phyloP scores from a whole-genome alignment of 1,140 invertebrate species.

The Zaprionus ghesquierei region DNA sequence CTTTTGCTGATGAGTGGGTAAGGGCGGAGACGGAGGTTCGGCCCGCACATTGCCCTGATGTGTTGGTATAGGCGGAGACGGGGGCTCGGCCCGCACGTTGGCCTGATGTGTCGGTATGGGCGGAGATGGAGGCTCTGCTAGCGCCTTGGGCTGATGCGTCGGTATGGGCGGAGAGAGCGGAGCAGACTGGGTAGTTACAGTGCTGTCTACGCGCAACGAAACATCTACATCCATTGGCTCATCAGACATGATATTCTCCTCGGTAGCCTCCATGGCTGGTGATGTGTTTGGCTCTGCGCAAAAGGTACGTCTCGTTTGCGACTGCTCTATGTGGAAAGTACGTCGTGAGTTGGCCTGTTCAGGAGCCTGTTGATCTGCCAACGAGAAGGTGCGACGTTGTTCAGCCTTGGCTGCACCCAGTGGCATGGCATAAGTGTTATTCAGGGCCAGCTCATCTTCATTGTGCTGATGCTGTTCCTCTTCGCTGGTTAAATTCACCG shows the following conservation, averaged over 20 bases:
- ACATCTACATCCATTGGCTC: constrained; percentile 69
- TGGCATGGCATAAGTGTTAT: constrained; percentile 15
- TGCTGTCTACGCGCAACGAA: constrained; percentile 21
- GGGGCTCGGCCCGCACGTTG: background rate
- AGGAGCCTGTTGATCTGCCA: background rate
- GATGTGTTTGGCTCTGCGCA: constrained; percentile 18
- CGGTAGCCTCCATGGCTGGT: constrained; percentile 53
- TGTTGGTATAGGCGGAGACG: constrained; percentile 39
- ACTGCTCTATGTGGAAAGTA: background rate
- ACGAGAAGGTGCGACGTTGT: constrained; percentile 9
- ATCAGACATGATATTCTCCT: constrained; percentile 22
- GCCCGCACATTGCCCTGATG: background rate
- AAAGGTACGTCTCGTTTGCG: constrained; percentile 36
- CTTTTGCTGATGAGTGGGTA: background rate
- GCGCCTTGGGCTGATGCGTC: constrained; percentile 9
- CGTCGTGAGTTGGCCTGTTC: background rate
- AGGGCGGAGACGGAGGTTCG: constrained; percentile 4
- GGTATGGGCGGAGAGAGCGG: constrained; percentile 30
- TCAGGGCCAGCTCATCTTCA: background rate
- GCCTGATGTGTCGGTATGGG: background rate
- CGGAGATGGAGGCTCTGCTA: background rate
- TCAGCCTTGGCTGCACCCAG: background rate
- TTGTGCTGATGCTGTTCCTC: background rate
- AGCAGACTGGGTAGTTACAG: background rate
- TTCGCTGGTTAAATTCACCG: background rate